phyloP scores from a whole-genome alignment of 2,888 invertebrate genomes.

The Hedya salicella region DNA sequence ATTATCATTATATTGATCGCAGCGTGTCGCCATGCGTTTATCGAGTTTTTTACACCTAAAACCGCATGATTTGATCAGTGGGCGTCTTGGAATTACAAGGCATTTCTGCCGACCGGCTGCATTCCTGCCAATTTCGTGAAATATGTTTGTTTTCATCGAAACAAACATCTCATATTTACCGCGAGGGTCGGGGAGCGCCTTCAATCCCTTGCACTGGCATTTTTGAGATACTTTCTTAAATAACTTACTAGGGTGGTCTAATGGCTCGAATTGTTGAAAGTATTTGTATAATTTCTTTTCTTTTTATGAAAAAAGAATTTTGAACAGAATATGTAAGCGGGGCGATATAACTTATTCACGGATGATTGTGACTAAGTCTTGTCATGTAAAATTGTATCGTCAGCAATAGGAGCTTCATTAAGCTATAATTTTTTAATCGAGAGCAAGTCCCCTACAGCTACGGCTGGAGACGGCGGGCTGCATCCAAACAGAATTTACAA shows the following conservation, averaged over 20 bases:
- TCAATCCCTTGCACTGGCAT: conserved; percentile 56
- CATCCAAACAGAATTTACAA: conserved; percentile 61
- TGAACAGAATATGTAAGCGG: neutral
- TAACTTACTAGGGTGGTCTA: conserved; percentile 76
- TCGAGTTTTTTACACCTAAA: conserved; percentile 85
- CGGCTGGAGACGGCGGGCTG: conserved; percentile 51
- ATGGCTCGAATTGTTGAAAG: conserved; percentile 57
- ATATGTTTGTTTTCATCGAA: conserved; percentile 81
- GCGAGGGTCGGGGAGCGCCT: conserved; percentile 57
- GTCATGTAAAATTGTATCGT: conserved; percentile 68
- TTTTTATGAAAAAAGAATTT: conserved; percentile 25
- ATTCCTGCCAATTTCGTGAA: conserved; percentile 73
- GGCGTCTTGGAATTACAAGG: conserved; percentile 80
- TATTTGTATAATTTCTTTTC: conserved; percentile 43
- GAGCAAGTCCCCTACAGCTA: conserved; percentile 48
- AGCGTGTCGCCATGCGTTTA: conserved; percentile 83
- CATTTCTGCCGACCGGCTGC: conserved; percentile 74
- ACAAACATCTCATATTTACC: conserved; percentile 70
- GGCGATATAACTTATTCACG: conserved; percentile 26
- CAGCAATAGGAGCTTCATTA: conserved; percentile 48
- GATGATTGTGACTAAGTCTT: conserved; percentile 61
- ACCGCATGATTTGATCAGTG: conserved; percentile 77
- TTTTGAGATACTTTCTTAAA: conserved; percentile 72
- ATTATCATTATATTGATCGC: conserved; percentile 81
- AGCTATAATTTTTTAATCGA: conserved; percentile 55